Base-by-base conservation (phyloP, 1,140 invertebrate species). In the Hesperophylax magnus region DNA sequence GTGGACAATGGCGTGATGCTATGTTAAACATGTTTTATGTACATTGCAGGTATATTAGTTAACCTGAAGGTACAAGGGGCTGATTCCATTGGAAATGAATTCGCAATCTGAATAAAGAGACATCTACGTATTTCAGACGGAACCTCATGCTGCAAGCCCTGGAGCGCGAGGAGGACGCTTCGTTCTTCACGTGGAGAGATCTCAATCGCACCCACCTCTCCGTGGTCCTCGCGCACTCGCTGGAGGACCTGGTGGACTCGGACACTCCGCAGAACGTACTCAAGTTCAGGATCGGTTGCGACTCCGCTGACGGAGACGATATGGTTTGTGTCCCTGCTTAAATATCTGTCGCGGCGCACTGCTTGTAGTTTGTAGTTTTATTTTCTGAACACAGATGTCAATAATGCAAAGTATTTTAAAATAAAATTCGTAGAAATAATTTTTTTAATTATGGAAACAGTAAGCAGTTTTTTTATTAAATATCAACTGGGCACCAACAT, bases 231-330 rank as follows among this genome's bases (percentile, higher is more conserved):
- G 93, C 94, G 0, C 92, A 94, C 85, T 94, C 94, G 1, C 86
- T 97, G 81, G 96, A 97, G 84, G 91, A 94, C 69, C 88, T 97
- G 17, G 96, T 97, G 0, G 96, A 97, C 88, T 91, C 92, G 22
- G 94, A 95, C 86, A 91, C 91, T 80, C 95, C 95, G 2, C 92
- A 94, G 85, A 97, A 96, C 88, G 92, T 97, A 56, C 91, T 97
- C 27, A 97, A 97, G 89, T 96, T 97, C 87, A 91, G 95, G 61
- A 86, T 94, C 4, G 91, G 92, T 18, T 94, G 93, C 78, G 92
- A 93, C 84, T 92, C 91, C 81, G 87, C 91, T 72, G 89, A 92
- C 47, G 91, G 91, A 39, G 91, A 92, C 83, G 92, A 93, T 84
- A 88, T 90, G 85, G 92, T 93, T 72, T 53, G 69, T 72, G 14